Evolutionary conservation across 2,888 invertebrate genomes (phyloP).

Genomic region (Chaetogeoica ovagalla): DNA sequence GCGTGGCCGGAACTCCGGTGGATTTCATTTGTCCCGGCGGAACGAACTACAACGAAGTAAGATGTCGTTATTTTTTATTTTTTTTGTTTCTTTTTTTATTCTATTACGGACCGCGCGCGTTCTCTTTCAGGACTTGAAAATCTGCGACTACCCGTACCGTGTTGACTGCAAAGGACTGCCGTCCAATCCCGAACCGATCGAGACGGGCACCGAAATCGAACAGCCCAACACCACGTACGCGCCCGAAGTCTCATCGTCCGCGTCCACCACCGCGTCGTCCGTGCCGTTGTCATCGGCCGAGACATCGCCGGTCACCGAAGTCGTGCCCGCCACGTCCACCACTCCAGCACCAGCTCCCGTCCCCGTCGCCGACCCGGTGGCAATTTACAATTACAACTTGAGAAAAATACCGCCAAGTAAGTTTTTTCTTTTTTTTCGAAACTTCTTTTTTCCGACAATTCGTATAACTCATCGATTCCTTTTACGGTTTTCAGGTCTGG

Average conservation of each 20-base stretch:
- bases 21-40: constrained; percentile 69
- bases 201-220: constrained; percentile 54
- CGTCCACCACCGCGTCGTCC: constrained; percentile 33
- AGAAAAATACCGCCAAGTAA: constrained; percentile 55
- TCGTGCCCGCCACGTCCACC: constrained; percentile 51
- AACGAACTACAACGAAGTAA: constrained; percentile 67
- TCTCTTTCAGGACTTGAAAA: constrained; percentile 64
- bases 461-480: neutral
- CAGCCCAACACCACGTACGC: constrained; percentile 32
- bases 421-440: neutral
- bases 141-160: constrained; percentile 68
- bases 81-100: no score
- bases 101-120: no score
- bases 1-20: constrained; percentile 65
- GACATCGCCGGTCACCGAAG: constrained; percentile 43
- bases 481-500: constrained; percentile 57
- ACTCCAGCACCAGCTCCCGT: constrained; percentile 51
- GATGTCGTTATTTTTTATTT: constrained; percentile 37
- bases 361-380: constrained; percentile 55
- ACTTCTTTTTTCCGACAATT: no score
- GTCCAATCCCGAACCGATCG: constrained; percentile 55
- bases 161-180: constrained; percentile 65
- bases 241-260: constrained; percentile 48
- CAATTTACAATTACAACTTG: constrained; percentile 54
- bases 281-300: constrained; percentile 43